phyloP scores from a whole-genome alignment of 2,888 invertebrate genomes.

The Rhagophthalmus giganteus region DNA sequence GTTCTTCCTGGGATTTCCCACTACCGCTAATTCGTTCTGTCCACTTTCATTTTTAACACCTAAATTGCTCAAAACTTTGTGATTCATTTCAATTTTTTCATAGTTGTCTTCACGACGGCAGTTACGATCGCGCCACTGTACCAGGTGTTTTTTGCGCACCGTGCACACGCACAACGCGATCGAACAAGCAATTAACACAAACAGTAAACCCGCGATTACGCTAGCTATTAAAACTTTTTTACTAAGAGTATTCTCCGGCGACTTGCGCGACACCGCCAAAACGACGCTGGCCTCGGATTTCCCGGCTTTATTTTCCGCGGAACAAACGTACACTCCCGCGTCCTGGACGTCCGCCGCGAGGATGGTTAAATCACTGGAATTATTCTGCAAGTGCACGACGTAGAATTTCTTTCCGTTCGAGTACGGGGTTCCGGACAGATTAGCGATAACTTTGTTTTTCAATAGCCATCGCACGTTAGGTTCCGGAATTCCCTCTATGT shows the following conservation, averaged over 20 bases:
- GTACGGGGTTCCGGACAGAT: constrained; percentile 58
- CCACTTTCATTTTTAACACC: constrained; percentile 32
- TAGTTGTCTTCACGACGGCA: constrained; percentile 65
- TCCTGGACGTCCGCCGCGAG: constrained; percentile 73
- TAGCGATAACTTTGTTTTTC: constrained; percentile 70
- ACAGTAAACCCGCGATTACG: constrained; percentile 66
- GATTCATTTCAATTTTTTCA: constrained; percentile 78
- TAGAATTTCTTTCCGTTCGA: constrained; percentile 64
- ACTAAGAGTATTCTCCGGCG: constrained; percentile 63
- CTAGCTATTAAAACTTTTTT: constrained; percentile 68
- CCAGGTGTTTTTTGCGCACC: constrained; percentile 64
- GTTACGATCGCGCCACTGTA: constrained; percentile 56
- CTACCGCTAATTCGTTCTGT: constrained; percentile 42
- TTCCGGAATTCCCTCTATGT: constrained; percentile 70
- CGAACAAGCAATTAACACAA: constrained; percentile 69
- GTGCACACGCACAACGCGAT: constrained; percentile 67
- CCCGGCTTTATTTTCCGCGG: constrained; percentile 81
- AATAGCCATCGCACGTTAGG: constrained; percentile 74
- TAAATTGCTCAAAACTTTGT: constrained; percentile 53
- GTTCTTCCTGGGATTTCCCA: constrained; percentile 59
- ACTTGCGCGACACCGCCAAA: constrained; percentile 69
- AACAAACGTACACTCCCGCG: constrained; percentile 75
- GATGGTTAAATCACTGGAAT: constrained; percentile 74
- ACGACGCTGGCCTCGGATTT: constrained; percentile 74
- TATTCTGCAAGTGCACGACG: constrained; percentile 67